Percentiles rank a stretch among this genome's conserved stretches.
Evolutionary conservation across 2,888 invertebrate species (phyloP).

Genomic region (Drosophila subquinaria): DNA sequence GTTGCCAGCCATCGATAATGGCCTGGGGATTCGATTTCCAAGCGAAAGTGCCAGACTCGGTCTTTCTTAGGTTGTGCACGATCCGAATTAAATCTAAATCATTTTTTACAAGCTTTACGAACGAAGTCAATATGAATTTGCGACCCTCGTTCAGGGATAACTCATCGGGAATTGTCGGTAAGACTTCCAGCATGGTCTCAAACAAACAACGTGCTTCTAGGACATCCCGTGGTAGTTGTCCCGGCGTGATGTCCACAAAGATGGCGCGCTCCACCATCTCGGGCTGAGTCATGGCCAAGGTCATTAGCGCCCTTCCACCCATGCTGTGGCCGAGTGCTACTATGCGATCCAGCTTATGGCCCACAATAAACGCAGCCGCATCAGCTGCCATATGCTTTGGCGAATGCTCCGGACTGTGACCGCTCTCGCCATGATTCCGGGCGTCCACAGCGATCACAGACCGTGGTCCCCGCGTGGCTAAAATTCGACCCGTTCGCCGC

Average conservation of each 20-base stretch:
- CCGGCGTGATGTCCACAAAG: conserved; percentile 49
- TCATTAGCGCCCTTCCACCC: conserved; percentile 55
- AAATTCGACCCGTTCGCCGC: conserved; percentile 28
- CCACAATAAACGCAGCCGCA: conserved; percentile 28
- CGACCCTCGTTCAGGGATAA: conserved; percentile 26
- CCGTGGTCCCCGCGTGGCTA: conserved; percentile 30
- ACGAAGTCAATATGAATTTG: conserved; percentile 1
- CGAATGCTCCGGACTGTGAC: conserved; percentile 17
- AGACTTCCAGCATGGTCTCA: conserved; percentile 27
- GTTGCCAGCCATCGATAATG: conserved; percentile 34
- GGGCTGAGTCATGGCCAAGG: conserved; percentile 43
- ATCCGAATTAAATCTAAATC: conserved; percentile 10
- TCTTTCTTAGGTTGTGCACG: conserved; percentile 30
- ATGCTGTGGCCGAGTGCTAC: conserved; percentile 47
- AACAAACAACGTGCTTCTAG: conserved; percentile 16
- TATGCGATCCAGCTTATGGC: conserved; percentile 24
- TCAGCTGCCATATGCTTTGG: conserved; percentile 42
- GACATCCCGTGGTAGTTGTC: conserved; percentile 13
- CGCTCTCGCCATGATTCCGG: conserved; percentile 53
- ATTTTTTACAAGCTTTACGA: conserved; percentile 3
- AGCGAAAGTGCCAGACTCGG: conserved; percentile 8
- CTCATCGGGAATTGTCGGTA: conserved; percentile 24
- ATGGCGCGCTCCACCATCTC: conserved; percentile 45
- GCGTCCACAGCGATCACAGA: conserved; percentile 40
- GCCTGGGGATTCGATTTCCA: conserved; percentile 47